A percentile compares a stretch with the other conserved stretches of the same genome.
Conservation (phyloP, 2,113 vertebrate species). For the Tragulus kanchil region DNA sequence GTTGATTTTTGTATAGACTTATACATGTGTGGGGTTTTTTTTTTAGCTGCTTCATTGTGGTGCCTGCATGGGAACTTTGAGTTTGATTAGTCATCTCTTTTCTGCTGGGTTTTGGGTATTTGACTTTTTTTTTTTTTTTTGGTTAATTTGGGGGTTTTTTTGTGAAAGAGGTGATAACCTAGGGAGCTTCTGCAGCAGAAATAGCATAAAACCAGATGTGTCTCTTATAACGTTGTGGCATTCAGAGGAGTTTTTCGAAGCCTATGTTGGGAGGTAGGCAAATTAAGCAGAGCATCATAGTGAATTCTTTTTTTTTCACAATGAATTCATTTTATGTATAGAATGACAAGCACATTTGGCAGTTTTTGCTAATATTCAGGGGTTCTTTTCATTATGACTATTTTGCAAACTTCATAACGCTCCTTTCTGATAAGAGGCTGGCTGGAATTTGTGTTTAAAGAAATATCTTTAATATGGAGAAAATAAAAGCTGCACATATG, state of each 20-base stretch:
- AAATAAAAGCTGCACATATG: not conserved
- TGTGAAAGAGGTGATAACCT: not conserved
- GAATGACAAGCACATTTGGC: not conserved
- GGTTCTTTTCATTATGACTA: not conserved
- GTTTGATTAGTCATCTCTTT: not conserved
- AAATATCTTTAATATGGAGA: conserved; percentile 16
- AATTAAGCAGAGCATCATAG: not conserved
- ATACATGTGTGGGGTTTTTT: not conserved
- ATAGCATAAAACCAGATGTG: not conserved
- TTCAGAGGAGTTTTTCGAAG: conserved; percentile 20
- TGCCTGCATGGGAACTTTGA: not conserved
- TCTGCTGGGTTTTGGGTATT: not conserved
- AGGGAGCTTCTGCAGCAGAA: not conserved
- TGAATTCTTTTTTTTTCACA: not conserved
- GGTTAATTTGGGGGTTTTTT: not conserved
- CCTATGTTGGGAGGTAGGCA: not conserved
- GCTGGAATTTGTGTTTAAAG: conserved; percentile 20
- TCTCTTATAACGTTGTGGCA: not conserved
- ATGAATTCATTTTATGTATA: not conserved
- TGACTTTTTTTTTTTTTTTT: not conserved
- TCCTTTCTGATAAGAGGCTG: not conserved
- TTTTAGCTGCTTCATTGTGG: not conserved
- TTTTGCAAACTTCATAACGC: not conserved
- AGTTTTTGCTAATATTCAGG: not conserved
- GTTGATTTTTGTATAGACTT: not conserved